These are phyloP conservation scores for Talpa occidentalis DNA, from an alignment of 2,113 vertebrate species.

Conservation along the genomic window DNA sequence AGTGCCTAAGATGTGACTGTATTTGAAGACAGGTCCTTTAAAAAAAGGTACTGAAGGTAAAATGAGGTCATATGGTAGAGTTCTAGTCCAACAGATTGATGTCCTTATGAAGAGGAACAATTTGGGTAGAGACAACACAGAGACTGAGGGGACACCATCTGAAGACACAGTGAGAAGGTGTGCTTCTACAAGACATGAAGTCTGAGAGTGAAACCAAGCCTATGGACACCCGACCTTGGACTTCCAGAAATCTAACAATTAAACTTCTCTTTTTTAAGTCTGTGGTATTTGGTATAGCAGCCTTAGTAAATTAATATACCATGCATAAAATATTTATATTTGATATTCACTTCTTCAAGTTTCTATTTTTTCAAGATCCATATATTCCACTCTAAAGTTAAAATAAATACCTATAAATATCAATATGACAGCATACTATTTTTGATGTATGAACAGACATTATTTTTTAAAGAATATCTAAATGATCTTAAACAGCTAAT, in stretches of 20 bases:
- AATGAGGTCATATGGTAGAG: not conserved
- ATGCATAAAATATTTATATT: not conserved
- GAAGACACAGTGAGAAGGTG: not conserved
- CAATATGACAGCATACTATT: not conserved
- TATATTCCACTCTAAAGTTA: not conserved
- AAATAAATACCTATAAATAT: not conserved
- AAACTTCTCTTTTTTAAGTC: not conserved
- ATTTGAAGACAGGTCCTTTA: not conserved
- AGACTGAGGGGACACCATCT: accelerated
- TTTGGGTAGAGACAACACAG: not conserved
- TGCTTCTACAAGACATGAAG: not conserved
- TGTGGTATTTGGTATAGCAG: not conserved
- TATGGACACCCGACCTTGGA: not conserved
- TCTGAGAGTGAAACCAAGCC: not conserved
- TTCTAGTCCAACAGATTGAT: not conserved
- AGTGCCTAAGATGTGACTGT: not conserved
- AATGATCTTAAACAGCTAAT: not conserved
- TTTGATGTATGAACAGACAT: not conserved
- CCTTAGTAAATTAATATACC: not conserved
- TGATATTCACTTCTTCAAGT: not conserved
- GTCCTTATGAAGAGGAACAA: not conserved
- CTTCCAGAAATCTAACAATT: not conserved
- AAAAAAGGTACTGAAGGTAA: not conserved
- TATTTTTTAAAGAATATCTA: not conserved
- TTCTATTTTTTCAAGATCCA: not conserved